Conservation (phyloP, 2,797 vertebrate species). For the Cyclura pinguis region DNA sequence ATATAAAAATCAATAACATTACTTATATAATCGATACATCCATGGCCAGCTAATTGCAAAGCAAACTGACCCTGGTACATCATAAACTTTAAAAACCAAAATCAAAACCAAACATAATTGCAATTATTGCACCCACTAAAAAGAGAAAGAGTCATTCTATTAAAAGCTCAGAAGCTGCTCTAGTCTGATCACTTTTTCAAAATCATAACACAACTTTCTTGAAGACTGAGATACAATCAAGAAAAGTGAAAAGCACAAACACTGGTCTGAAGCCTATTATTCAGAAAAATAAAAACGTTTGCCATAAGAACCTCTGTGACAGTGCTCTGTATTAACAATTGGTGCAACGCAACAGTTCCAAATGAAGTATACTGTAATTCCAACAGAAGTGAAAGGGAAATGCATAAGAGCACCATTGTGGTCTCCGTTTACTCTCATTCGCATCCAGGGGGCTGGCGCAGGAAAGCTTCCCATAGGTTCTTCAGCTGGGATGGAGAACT, state of each 20-base stretch:
- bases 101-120: background rate
- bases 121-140: conserved; percentile 5
- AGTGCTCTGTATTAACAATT: no score
- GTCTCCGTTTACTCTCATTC: no score
- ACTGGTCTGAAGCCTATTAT: no score
- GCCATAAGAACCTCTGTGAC: no score
- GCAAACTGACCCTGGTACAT: background rate
- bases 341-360: no score
- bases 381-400: no score
- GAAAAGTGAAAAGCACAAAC: no score
- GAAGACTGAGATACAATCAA: no score
- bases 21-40: background rate
- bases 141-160: background rate
- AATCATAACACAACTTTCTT: background rate
- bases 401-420: no score
- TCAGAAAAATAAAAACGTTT: no score
- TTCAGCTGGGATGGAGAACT: no score
- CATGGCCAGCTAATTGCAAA: conserved; percentile 13
- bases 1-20: background rate
- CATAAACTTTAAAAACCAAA: conserved; percentile 16
- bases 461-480: background rate
- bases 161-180: background rate
- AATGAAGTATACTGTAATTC: no score
- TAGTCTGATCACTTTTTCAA: background rate
- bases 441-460: background rate